Evolutionary conservation across 2,797 vertebrate genomes (phyloP), one percentile per base, ranked within the genome.

Genomic region (Sciurus carolinensis): DNA sequence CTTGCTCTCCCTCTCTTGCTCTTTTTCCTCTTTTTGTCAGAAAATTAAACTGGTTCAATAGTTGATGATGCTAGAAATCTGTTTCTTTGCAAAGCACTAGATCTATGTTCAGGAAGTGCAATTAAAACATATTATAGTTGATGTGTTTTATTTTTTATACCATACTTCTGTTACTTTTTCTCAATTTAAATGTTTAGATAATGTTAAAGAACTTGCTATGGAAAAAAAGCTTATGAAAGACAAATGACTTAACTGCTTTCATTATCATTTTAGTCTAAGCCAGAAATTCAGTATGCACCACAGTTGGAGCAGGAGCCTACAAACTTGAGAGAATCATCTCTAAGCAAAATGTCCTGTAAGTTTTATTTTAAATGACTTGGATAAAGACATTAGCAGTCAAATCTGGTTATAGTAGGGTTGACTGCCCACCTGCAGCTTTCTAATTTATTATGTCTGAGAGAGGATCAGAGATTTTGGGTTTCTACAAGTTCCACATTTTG

Each of bases 201-300:
- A 87, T 90, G 54, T 94, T 96, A 64, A 28, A 94, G 83, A 97
- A 93, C 91, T 97, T 93, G 54, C 77, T 95, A 76, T 91, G 85
- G 66, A 57, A 79, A 81, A 76, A 66, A 97, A 97, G 30, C 44
- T 93, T 97, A 94, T 85, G 67, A 94, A 86, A 52, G 92, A 95
- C 52, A 96, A 93, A 90, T 72, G 85, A 96, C 95, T 85, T 98
- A 92, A 95, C 96, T 96, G 87, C 95, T 95, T 95, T 97, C 92
- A 82, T 54, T 98, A 97, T 98, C 87, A 71, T 98, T 99, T 98
- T 98, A 99, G 99, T 99, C 99, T 89, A 99, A 99, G 95, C 99
- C 99, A 97, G 99, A 99, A 98, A 98, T 99, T 93, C 99, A 98
- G 97, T 99, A 99, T 96, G 98, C 99, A 97, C 97, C 99, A 93